phyloP scores from a whole-genome alignment of 2,113 vertebrate species.

The Pseudorasbora parva region DNA sequence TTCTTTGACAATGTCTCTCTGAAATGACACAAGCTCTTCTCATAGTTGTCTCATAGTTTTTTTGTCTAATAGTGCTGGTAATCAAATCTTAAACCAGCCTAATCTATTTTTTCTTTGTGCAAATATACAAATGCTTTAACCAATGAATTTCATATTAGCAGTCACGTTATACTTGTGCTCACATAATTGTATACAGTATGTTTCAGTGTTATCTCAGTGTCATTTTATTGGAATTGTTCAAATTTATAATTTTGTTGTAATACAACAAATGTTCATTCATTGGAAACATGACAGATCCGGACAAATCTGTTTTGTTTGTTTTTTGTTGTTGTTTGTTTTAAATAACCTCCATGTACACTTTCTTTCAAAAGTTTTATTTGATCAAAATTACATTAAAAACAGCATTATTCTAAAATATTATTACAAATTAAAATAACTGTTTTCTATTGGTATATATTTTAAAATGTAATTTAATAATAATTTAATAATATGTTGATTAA shows the following conservation, averaged over 20 bases:
- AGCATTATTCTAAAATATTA: no score
- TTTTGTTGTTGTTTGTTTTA: neutral
- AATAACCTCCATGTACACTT: neutral
- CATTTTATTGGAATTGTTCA: neutral
- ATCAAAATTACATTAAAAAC: neutral
- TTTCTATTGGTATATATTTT: neutral
- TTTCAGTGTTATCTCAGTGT: neutral
- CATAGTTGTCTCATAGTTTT: constrained; percentile 5
- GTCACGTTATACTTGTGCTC: neutral
- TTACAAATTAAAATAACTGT: neutral
- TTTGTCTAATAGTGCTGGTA: neutral
- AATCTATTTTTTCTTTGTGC: neutral
- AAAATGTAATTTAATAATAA: neutral
- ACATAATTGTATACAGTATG: no score
- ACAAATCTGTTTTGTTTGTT: no score
- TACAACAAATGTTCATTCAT: no score
- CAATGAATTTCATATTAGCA: neutral
- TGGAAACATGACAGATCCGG: no score
- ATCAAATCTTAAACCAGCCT: neutral
- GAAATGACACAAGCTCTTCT: neutral
- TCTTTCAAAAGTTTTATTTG: neutral
- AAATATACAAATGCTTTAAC: neutral
- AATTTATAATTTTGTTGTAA: no score
- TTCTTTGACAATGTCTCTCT: neutral
- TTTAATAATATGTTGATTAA: no score